Base-by-base conservation (phyloP, 1,140 invertebrate genomes). In the Drosophila lacteicornis region DNA sequence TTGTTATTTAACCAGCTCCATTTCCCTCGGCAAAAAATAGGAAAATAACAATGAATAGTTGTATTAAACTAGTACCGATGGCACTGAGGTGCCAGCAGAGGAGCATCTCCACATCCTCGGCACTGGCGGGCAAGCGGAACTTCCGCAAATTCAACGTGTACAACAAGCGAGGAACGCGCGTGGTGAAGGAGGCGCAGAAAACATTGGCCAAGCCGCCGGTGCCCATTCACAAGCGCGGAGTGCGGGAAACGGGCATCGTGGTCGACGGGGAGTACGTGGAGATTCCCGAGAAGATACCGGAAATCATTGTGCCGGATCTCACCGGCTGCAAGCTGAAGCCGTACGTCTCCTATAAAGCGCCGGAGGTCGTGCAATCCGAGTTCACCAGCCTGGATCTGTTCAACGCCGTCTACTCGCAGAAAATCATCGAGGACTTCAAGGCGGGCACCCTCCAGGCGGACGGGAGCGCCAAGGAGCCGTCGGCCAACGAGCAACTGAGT, bases 281-380 rank as follows among this genome's bases (percentile, higher is more conserved):
- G 22, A 92, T 99, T 17, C 96, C 96, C n/a, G 98, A 99, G 95
- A 97, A 96, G 95, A 95, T 98, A 74, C 98, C 98, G 12, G 96
- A 99, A 92, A 88, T 99, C 15, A 95, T 99, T 70, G 98, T 99
- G 17, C 98, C 98, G 2, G 95, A 99, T 92, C 93, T 99, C 5
- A 96, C 94, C 78, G 95, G 94, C 69, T 97, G 95, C 88, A 92
- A 96, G 93, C 93, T 99, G 27, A 98, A 98, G 93, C 97, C 98
- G 0, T 99, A 99, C 91, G 98, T 99, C 0, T 97, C 97, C 0
- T 99, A 99, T 82, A 95, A 94, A 93, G 94, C 95, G 1, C 93
- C 94, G 11, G 95, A 97, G 59, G 94, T 98, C 4, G 90, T 94
- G 13, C 96, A 98, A 92, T 94, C 95, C 9, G 95, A 97, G 92